Conservation (phyloP, 92 coral and sea anemone species). For the Micromussa lordhowensis region DNA sequence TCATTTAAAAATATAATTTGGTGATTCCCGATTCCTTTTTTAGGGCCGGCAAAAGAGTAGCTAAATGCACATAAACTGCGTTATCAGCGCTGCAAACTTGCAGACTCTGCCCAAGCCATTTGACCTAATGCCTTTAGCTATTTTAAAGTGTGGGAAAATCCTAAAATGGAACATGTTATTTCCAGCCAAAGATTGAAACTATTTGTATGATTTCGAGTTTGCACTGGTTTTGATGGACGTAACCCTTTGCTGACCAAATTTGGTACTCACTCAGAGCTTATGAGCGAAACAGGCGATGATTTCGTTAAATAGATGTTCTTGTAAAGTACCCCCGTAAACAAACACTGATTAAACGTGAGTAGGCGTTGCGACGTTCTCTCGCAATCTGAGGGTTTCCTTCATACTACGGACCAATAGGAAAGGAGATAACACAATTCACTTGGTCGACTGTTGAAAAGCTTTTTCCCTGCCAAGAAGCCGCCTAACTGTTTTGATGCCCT, state of each 20-base stretch:
- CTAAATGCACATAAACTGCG: not conserved
- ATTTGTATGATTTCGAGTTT: not conserved
- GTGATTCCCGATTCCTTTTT: not conserved
- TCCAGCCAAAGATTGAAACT: not conserved
- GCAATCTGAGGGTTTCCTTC: not conserved
- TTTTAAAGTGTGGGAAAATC: conserved; percentile 10
- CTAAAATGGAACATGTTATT: not conserved
- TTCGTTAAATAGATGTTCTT: conserved; percentile 12
- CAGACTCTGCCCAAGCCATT: not conserved
- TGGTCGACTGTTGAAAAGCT: not conserved
- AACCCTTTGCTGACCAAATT: conserved; percentile 16
- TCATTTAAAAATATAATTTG: not conserved
- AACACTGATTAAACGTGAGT: conserved; percentile 11
- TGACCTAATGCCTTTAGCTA: conserved; percentile 28
- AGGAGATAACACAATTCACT: not conserved
- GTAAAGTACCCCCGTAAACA: not conserved
- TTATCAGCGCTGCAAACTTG: not conserved
- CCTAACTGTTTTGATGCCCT: not conserved
- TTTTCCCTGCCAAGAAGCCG: not conserved
- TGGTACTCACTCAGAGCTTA: conserved; percentile 1
- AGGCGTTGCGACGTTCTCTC: not conserved
- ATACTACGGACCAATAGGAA: not conserved
- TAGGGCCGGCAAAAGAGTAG: not conserved
- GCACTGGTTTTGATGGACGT: not conserved
- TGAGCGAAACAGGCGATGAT: conserved; percentile 31